These are phyloP conservation scores for Harpegnathos saltator DNA, from an alignment of 1,140 invertebrate genomes.

Conservation along the genomic window DNA sequence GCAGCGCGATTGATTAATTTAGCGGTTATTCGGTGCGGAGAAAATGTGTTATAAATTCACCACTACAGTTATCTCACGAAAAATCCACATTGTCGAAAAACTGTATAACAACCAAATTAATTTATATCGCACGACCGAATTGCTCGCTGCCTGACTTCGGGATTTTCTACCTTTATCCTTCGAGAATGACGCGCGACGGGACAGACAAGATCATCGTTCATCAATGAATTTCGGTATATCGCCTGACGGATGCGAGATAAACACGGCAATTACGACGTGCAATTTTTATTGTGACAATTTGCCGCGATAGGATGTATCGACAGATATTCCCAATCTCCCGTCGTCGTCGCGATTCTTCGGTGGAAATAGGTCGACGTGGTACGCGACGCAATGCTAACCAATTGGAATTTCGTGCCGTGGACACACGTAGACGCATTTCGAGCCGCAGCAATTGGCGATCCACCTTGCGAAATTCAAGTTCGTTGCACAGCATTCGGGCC, in stretches of 20 bases:
- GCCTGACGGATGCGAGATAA: not conserved
- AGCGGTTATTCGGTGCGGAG: too few relatives aligned
- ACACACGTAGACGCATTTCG: conserved; percentile 18
- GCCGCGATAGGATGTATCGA: not conserved
- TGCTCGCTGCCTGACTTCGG: not conserved
- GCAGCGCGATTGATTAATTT: too few relatives aligned
- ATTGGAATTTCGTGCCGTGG: conserved; percentile 2
- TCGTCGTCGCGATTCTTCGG: not conserved
- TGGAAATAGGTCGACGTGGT: not conserved
- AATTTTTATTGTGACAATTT: not conserved
- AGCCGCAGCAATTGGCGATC: conserved; percentile 4
- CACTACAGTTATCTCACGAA: not conserved
- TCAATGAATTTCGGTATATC: conserved; percentile 1
- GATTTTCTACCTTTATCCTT: conserved; percentile 6
- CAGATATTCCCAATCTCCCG: not conserved
- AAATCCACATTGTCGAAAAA: not conserved
- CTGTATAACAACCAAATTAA: conserved; percentile 3
- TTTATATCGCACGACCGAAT: not conserved
- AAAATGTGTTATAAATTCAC: not conserved
- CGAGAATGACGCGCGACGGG: not conserved
- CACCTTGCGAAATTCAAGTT: conserved; percentile 40
- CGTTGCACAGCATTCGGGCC: conserved; percentile 25
- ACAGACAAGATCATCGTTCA: not conserved
- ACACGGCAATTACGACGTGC: not conserved
- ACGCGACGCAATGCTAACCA: not conserved